phyloP scores from a whole-genome alignment of 2,888 invertebrate species.

The Heteropelma amictum region DNA sequence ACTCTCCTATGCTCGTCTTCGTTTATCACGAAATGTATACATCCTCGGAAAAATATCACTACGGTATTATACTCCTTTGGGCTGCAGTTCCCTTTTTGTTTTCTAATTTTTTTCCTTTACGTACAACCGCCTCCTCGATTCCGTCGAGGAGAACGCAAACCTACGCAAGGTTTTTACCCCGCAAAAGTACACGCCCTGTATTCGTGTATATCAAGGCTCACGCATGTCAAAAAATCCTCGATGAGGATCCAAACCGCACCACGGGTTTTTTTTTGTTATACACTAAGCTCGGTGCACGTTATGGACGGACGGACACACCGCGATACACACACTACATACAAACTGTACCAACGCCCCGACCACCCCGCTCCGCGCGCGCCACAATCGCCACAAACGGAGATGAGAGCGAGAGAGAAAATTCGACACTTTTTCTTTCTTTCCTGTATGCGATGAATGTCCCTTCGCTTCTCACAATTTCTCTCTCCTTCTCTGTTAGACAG shows the following conservation, averaged over 20 bases:
- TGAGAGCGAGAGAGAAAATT: conserved; percentile 25
- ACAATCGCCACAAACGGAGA: conserved; percentile 41
- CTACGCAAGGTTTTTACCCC: conserved; percentile 55
- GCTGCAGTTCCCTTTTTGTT: background rate
- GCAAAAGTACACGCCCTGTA: conserved; percentile 73
- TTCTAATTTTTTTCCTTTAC: conserved; percentile 15
- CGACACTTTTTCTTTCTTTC: conserved; percentile 33
- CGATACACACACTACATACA: conserved; percentile 13
- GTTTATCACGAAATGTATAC: conserved; percentile 29
- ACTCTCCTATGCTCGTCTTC: conserved; percentile 15
- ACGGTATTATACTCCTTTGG: conserved; percentile 38
- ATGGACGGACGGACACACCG: conserved; percentile 32
- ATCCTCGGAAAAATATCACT: conserved; percentile 37
- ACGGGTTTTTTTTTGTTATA: conserved; percentile 25
- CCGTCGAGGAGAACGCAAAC: conserved; percentile 54
- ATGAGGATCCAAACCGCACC: conserved; percentile 18
- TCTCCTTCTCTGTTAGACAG: background rate
- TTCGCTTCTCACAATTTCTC: too few species aligned
- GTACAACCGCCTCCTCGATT: conserved; percentile 12
- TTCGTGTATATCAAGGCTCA: conserved; percentile 58
- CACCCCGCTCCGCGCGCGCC: conserved; percentile 37
- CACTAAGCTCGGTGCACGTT: conserved; percentile 4
- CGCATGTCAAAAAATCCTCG: conserved; percentile 48
- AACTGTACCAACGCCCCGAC: conserved; percentile 39
- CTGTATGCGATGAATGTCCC: conserved; percentile 28